Conservation (phyloP, 2,888 invertebrate genomes). For the Gastrophysa polygoni region DNA sequence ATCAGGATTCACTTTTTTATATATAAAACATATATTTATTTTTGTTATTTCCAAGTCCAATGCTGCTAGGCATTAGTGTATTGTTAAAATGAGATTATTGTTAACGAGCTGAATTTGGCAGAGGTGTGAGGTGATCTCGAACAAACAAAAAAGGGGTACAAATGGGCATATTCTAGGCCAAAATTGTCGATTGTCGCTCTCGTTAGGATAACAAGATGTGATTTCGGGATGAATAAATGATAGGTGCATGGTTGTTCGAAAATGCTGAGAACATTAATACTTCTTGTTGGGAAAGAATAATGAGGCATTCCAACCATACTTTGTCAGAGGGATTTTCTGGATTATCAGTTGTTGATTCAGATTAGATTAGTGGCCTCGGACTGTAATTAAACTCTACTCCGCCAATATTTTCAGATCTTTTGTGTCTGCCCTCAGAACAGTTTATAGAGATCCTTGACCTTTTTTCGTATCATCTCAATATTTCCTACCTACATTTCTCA, state of each 20-base stretch:
- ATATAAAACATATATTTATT: not conserved
- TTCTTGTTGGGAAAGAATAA: not conserved
- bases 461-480: too few species aligned
- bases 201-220: not conserved
- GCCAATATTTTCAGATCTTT: too few species aligned
- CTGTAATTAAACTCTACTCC: too few species aligned
- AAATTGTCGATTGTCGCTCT: not conserved
- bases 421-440: too few species aligned
- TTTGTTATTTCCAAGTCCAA: not conserved
- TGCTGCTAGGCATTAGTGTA: not conserved
- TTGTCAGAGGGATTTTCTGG: too few species aligned
- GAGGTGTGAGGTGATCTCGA: not conserved
- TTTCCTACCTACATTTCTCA: too few species aligned
- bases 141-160: constrained; percentile 1
- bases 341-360: too few species aligned
- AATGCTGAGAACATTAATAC: not conserved
- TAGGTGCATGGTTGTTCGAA: not conserved
- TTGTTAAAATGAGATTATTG: not conserved
- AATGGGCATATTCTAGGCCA: not conserved
- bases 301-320: not conserved
- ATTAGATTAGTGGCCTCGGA: too few species aligned
- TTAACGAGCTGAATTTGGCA: not conserved
- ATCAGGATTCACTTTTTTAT: not conserved
- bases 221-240: not conserved
- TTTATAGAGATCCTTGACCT: too few species aligned